Evolutionary conservation across 2,888 invertebrate genomes (phyloP).

Genomic region (Petrolisthes cinctipes): DNA sequence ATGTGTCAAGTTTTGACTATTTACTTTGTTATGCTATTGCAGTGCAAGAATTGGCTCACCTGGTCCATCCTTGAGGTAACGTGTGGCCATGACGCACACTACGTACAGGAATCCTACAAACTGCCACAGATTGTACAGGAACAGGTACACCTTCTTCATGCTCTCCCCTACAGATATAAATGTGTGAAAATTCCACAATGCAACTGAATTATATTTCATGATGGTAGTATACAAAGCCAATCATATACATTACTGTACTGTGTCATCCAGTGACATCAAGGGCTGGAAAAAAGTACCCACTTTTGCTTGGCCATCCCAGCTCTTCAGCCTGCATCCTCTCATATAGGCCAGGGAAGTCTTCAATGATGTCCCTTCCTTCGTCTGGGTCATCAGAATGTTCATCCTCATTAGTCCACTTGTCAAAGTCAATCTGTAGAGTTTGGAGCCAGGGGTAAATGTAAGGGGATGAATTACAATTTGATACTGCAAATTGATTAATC

Average conservation of each 20-base stretch:
- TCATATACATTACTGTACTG: too few relatives aligned
- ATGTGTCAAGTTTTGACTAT: too few relatives aligned
- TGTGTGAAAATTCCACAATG: too few relatives aligned
- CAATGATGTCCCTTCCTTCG: conserved; percentile 79
- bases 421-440: conserved; percentile 82
- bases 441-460: too few relatives aligned
- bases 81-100: conserved; percentile 79
- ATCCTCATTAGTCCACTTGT: conserved; percentile 87
- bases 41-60: conserved; percentile 70
- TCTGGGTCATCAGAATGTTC: conserved; percentile 78
- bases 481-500: too few relatives aligned
- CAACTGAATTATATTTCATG: too few relatives aligned
- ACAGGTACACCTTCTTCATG: conserved; percentile 84
- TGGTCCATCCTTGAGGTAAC: conserved; percentile 81
- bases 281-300: conserved; percentile 27
- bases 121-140: conserved; percentile 90
- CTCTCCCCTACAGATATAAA: conserved; percentile 72
- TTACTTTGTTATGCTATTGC: too few relatives aligned
- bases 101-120: conserved; percentile 87
- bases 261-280: too few relatives aligned
- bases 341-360: conserved; percentile 81
- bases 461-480: not conserved
- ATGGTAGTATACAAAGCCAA: too few relatives aligned
- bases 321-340: conserved; percentile 68
- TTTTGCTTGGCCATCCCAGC: conserved; percentile 66